Evolutionary conservation across 2,113 vertebrate genomes (phyloP), one percentile per base, ranked within the genome.

Genomic region (Limanda limanda): DNA sequence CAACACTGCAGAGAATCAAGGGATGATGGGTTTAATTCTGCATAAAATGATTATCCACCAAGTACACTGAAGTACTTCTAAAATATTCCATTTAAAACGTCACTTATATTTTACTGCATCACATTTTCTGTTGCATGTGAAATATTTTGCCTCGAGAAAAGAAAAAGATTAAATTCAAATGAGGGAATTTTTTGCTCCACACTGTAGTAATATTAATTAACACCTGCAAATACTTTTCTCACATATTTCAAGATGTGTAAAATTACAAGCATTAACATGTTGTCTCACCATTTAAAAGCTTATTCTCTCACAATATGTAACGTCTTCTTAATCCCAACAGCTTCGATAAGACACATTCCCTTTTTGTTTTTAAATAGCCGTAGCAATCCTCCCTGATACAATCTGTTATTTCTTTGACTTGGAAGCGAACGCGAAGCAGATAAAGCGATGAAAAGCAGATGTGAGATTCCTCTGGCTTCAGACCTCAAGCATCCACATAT

Each of bases 401-500:
- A 74, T 25, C 40, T 79, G 21, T 57, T 56, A 57, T 73, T 80
- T 35, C 47, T n/a, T 65, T n/a, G 54, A 31, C 59, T 67, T 55
- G 54, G 48, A 72, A 45, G 60, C 62, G 20, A 17, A 66, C 40
- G 11, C 76, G 55, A 82, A 23, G 31, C 77, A 65, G 71, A 82
- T 85, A 78, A 80, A 64, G 69, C 63, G 55, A 82, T 20, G 51
- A 86, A 56, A 84, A 83, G 81, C 78, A 80, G 65, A 85, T 76
- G 71, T 17, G 15, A 64, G 63, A 83, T 57, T 79, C 42, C 52
- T 56, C 62, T 58, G 79, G 80, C 84, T 76, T 59, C 74, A 83
- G 78, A 79, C 71, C 60, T 57, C 59, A 72, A 77, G 64, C 68
- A 54, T 91, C 89, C 83, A 86, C 89, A 88, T 87, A 76, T 85